Evolutionary conservation across 2,888 invertebrate genomes (phyloP), one percentile per base, ranked within the genome.

Genomic region (Andrena hattorfiana): DNA sequence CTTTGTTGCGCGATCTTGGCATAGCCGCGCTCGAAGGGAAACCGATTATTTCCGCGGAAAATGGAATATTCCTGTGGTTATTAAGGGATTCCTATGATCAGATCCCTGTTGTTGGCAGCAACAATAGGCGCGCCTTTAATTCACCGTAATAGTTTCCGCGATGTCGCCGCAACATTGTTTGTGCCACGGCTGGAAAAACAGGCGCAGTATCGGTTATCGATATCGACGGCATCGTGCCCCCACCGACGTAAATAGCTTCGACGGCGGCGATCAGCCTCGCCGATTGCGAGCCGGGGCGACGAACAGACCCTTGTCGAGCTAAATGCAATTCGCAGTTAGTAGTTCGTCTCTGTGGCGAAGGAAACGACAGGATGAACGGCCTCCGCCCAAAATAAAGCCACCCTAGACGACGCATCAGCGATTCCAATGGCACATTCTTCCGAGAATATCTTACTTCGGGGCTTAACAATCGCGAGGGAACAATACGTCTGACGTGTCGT

Each of bases 181-280:
- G 74, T 67, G 59, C 54, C 51, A 54, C 54, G 26, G 73, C 23
- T 68, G 71, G 54, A 82, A 82, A 78, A 77, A 73, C 69, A 71
- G 42, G 70, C 49, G 66, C 76, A 49, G 35, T 87, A 86, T 86
- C 75, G 87, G 75, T 86, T 86, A 86, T 87, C 86, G 77, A 87
- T 86, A 86, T 86, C 54, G 80, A 66, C 49, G 59, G 74, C 67
- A 48, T 63, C 70, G 78, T 74, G 83, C 71, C 75, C 67, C 42
- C 59, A 26, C 32, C 78, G 67, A 70, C 83, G 67, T 74, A 83
- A 84, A 84, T 84, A 84, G 83, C 83, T 79, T 84, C 54, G 28
- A 32, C 68, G 71, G 70, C 78, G 74, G 71, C 51, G 83, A 83
- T 74, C 63, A 83, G 79, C 74, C 71, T 71, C 68, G 26, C n/a